Percentiles rank a stretch among this genome's conserved stretches.
These are phyloP conservation scores for Hermetia illucens DNA, from an alignment of 1,140 invertebrate species.

Conservation along the genomic window DNA sequence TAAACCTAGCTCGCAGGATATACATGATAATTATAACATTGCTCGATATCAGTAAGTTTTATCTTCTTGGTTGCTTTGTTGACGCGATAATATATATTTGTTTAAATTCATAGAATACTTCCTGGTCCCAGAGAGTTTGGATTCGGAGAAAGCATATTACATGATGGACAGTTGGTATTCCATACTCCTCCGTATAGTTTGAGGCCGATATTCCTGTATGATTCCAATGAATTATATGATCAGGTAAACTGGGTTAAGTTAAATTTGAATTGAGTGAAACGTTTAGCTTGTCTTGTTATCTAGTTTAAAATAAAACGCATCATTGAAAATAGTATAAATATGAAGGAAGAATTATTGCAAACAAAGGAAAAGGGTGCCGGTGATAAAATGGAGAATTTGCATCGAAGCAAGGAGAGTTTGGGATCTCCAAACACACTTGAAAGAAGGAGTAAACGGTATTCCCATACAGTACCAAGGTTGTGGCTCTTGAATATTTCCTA, in stretches of 20 bases:
- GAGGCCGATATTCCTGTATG: slow-evolving; percentile 62
- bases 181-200: slow-evolving; percentile 75
- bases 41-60: slow-evolving; percentile 49
- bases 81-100: not conserved
- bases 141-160: slow-evolving; percentile 87
- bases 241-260: slow-evolving; percentile 14
- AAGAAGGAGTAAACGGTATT: slow-evolving; percentile 21
- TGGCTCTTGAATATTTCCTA: too few relatives aligned
- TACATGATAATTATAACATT: slow-evolving; percentile 68
- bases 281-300: too few relatives aligned
- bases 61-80: not conserved
- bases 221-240: slow-evolving; percentile 32
- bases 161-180: slow-evolving; percentile 77
- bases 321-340: too few relatives aligned
- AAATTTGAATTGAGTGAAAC: slow-evolving; percentile 22
- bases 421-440: slow-evolving; percentile 26
- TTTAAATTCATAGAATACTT: slow-evolving; percentile 14
- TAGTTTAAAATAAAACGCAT: too few relatives aligned
- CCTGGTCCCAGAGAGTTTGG: slow-evolving; percentile 46
- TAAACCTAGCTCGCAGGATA: slow-evolving; percentile 63
- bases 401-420: slow-evolving; percentile 23
- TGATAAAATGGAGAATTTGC: too few relatives aligned
- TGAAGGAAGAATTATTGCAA: too few relatives aligned
- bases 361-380: too few relatives aligned
- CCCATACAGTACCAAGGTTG: slow-evolving; percentile 15